Evolutionary conservation across 2,888 invertebrate genomes (phyloP).

Genomic region (Stramonita haemastoma): DNA sequence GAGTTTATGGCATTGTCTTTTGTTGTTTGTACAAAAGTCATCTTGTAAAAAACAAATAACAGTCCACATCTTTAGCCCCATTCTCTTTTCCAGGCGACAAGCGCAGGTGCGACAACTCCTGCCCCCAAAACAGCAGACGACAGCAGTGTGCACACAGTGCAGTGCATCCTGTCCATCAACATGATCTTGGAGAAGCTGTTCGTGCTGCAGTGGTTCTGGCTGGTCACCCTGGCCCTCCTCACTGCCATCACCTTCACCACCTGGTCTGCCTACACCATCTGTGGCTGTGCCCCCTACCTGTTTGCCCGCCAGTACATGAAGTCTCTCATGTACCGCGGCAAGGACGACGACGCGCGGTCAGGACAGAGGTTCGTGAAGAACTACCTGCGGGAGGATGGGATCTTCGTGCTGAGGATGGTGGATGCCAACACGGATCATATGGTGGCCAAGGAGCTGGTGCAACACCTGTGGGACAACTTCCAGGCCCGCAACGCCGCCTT

Average conservation of each 20-base stretch:
- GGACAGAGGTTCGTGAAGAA: conserved; percentile 38
- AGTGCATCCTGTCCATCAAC: conserved; percentile 46
- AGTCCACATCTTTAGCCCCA: no score
- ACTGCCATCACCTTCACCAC: conserved; percentile 37
- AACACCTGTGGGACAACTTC: conserved; percentile 35
- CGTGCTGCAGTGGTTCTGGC: conserved; percentile 47
- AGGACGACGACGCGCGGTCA: not conserved
- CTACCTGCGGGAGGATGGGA: conserved; percentile 44
- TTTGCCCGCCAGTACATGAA: conserved; percentile 44
- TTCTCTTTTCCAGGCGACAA: no score
- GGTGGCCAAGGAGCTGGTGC: conserved; percentile 28
- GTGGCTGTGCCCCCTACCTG: conserved; percentile 38
- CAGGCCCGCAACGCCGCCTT: conserved; percentile 19
- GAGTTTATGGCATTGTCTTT: no score
- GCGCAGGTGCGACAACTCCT: no score
- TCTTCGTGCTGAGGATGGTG: conserved; percentile 31
- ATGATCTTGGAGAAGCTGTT: conserved; percentile 47
- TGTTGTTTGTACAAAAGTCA: no score
- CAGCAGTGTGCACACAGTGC: conserved; percentile 32
- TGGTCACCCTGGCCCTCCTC: conserved; percentile 35
- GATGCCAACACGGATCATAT: conserved; percentile 28
- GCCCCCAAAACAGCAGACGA: not conserved
- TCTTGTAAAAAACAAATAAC: no score
- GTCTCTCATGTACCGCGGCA: conserved; percentile 12
- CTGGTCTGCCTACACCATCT: conserved; percentile 41